Percentiles rank a stretch among this genome's conserved stretches.
Evolutionary conservation across 2,797 vertebrate genomes (phyloP).

Genomic region (Clamator glandarius): DNA sequence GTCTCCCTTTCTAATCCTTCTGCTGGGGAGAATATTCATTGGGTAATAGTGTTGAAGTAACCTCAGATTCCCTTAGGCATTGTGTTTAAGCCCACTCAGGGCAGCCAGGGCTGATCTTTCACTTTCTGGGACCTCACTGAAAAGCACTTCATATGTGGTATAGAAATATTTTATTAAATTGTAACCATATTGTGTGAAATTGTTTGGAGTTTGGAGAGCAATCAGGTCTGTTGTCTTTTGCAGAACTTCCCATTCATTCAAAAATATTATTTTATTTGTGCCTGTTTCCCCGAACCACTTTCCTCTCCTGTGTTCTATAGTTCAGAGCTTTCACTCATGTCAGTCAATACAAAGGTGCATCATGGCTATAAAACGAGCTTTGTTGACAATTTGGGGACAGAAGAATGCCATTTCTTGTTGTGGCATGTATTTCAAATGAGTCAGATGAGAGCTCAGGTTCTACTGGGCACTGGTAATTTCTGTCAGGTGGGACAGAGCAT

Average conservation of each 20-base stretch:
- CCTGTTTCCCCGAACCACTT: neutral
- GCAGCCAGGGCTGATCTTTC: neutral
- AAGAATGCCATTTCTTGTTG: neutral
- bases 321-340: neutral
- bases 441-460: neutral
- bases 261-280: neutral
- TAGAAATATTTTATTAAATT: slow-evolving; percentile 10
- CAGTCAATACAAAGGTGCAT: neutral
- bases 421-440: neutral
- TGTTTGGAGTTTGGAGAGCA: neutral
- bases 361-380: neutral
- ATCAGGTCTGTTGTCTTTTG: neutral
- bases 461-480: neutral
- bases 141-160: neutral
- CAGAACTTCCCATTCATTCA: neutral
- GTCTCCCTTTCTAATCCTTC: slow-evolving; percentile 13
- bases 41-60: neutral
- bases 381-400: neutral
- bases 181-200: neutral
- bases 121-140: neutral
- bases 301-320: neutral
- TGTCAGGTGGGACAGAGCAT: neutral
- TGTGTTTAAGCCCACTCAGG: neutral
- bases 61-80: neutral
- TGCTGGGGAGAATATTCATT: neutral